Conservation (phyloP, 2,888 invertebrate species). For the Caenorhabditis sp. region DNA sequence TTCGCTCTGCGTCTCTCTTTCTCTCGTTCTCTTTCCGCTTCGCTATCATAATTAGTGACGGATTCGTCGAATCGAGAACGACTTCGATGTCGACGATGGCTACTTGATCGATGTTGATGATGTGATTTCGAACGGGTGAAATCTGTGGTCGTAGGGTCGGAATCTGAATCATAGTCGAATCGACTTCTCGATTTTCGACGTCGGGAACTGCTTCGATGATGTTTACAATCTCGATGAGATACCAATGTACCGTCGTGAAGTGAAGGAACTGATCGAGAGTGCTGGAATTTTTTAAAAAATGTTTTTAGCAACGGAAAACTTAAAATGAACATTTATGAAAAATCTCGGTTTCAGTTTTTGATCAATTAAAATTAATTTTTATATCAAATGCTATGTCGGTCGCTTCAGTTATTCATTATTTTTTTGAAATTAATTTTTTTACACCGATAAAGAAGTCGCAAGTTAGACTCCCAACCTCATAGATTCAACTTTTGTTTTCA, state of each 20-base stretch:
- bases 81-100: slow-evolving; percentile 36
- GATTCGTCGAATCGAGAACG: slow-evolving; percentile 47
- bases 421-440: too few relatives aligned
- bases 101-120: slow-evolving; percentile 31
- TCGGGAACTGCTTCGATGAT: slow-evolving; percentile 47
- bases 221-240: slow-evolving; percentile 47
- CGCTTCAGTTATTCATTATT: too few relatives aligned
- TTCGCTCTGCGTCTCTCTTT: not conserved
- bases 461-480: too few relatives aligned
- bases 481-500: too few relatives aligned
- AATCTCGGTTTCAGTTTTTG: too few relatives aligned
- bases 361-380: too few relatives aligned
- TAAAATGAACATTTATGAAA: too few relatives aligned
- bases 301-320: not conserved
- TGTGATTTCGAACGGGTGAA: slow-evolving; percentile 22
- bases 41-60: slow-evolving; percentile 36
- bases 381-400: too few relatives aligned
- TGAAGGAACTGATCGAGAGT: slow-evolving; percentile 62
- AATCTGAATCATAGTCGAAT: slow-evolving; percentile 42
- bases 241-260: slow-evolving; percentile 57
- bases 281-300: slow-evolving; percentile 39
- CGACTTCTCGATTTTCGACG: slow-evolving; percentile 43
- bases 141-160: slow-evolving; percentile 29
- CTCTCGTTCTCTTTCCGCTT: slow-evolving; percentile 22
- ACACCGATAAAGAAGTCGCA: too few relatives aligned